A percentile compares a stretch with the other conserved stretches of the same genome.
phyloP scores from a whole-genome alignment of 2,113 vertebrate genomes.

The Lepus americanus region DNA sequence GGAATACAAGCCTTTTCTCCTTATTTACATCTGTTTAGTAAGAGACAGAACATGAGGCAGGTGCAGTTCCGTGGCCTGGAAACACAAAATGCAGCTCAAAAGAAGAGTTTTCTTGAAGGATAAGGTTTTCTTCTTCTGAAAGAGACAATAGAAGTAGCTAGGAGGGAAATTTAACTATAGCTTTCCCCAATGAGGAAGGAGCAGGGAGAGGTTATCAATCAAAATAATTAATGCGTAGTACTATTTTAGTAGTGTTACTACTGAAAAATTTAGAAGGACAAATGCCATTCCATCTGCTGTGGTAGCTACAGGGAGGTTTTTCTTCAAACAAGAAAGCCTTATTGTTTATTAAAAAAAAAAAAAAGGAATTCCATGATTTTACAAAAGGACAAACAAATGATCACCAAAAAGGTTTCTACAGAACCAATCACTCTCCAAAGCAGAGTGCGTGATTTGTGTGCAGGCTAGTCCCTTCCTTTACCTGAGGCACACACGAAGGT shows the following conservation, averaged over 20 bases:
- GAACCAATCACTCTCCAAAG: neutral
- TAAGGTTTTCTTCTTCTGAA: neutral
- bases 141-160: neutral
- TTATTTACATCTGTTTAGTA: neutral
- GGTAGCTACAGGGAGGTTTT: slow-evolving; percentile 48
- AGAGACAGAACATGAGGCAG: neutral
- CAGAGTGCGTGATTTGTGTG: neutral
- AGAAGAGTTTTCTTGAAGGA: neutral
- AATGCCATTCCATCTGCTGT: slow-evolving; percentile 51
- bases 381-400: slow-evolving; percentile 44
- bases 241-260: slow-evolving; percentile 29
- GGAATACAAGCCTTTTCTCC: neutral
- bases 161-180: slow-evolving; percentile 8
- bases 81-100: slow-evolving; percentile 1
- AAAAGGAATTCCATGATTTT: neutral
- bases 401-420: neutral
- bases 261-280: slow-evolving; percentile 63
- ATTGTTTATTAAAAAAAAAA: neutral
- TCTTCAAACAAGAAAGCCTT: slow-evolving; percentile 37
- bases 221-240: slow-evolving; percentile 55
- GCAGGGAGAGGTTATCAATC: neutral
- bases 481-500: too few species aligned
- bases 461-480: too few species aligned
- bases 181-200: neutral
- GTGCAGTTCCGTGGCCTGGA: neutral